A percentile compares a stretch with the other conserved stretches of the same genome.
Conservation (phyloP, 2,797 vertebrate species). For the Sebastes kiyomatsui region DNA sequence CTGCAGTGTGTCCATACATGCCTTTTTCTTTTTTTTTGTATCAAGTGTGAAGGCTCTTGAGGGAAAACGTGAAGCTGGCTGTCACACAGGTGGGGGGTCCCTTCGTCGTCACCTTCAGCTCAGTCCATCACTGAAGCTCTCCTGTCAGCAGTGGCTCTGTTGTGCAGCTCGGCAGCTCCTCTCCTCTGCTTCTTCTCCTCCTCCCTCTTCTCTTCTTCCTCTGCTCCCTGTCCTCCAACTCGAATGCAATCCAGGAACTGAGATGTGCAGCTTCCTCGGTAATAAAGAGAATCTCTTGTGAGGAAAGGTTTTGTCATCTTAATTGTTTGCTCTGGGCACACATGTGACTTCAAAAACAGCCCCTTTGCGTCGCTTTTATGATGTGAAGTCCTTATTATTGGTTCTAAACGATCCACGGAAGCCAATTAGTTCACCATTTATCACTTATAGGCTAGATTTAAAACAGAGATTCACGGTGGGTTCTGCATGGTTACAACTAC, state of each 20-base stretch:
- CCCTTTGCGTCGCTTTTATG: constrained; percentile 37
- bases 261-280: constrained; percentile 66
- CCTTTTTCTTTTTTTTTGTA: not conserved
- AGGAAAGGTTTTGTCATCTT: constrained; percentile 75
- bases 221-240: constrained; percentile 67
- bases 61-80: constrained; percentile 18
- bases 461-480: not conserved
- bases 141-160: constrained; percentile 49
- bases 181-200: constrained; percentile 61
- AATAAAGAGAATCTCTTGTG: constrained; percentile 60
- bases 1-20: constrained; percentile 55
- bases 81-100: constrained; percentile 27
- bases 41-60: constrained; percentile 24
- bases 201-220: constrained; percentile 46
- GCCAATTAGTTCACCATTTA: constrained; percentile 41
- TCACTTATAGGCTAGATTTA: not conserved
- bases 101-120: constrained; percentile 51
- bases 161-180: constrained; percentile 57
- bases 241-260: constrained; percentile 66
- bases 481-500: not conserved
- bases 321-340: constrained; percentile 61
- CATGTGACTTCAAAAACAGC: constrained; percentile 57
- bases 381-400: constrained; percentile 35
- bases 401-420: constrained; percentile 9
- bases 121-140: constrained; percentile 73